These are phyloP conservation scores for Tethya wilhelma DNA, from an alignment of 37 sponge, comb jelly and placozoan genomes.

Conservation along the genomic window DNA sequence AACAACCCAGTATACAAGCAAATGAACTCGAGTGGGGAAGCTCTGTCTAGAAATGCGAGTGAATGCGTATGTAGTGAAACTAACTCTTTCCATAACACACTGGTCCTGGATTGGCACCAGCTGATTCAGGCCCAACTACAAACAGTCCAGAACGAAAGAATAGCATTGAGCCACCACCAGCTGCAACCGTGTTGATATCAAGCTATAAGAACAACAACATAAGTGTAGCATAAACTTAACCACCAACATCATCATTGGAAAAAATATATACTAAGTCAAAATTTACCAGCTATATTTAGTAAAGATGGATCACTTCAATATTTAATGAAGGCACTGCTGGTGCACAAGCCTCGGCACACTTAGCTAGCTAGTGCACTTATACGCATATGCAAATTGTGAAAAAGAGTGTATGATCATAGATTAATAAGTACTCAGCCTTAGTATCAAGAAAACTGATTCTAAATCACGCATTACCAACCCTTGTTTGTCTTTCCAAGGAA, in stretches of 20 bases:
- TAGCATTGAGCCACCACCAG: constrained; percentile 95
- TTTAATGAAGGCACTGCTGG: not conserved
- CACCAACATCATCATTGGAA: not conserved
- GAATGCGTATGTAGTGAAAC: not conserved
- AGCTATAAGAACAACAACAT: constrained; percentile 50
- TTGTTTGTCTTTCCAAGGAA: too few relatives aligned
- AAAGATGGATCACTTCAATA: not conserved
- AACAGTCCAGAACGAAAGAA: constrained; percentile 94
- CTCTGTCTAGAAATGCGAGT: not conserved
- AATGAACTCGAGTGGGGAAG: not conserved
- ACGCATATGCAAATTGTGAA: not conserved
- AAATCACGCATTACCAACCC: too few relatives aligned
- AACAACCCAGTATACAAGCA: not conserved
- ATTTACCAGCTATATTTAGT: not conserved
- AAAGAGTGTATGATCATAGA: too few relatives aligned
- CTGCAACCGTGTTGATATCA: constrained; percentile 99
- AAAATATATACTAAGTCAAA: not conserved
- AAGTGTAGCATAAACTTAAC: not conserved
- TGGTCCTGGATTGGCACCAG: constrained; percentile 97
- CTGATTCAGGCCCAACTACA: constrained; percentile 96
- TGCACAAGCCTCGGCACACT: not conserved
- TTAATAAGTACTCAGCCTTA: too few relatives aligned
- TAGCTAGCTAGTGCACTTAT: not conserved
- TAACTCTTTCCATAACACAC: constrained; percentile 91
- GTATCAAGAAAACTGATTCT: too few relatives aligned